Evolutionary conservation across 2,113 vertebrate genomes (phyloP).

Genomic region (Condylura cristata): DNA sequence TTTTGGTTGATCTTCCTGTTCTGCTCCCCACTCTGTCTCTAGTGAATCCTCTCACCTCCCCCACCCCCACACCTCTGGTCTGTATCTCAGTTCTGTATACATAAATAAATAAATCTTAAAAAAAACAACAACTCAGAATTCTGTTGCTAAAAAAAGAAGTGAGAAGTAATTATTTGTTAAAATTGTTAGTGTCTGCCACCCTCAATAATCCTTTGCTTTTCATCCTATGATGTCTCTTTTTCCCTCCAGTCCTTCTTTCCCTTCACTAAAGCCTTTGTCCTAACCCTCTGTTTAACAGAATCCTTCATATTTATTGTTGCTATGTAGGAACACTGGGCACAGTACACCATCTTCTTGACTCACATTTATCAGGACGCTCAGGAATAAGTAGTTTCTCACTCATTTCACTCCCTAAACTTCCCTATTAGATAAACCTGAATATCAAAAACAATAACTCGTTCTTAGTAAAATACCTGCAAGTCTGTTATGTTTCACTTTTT

Average conservation of each 20-base stretch:
- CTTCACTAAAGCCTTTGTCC: not conserved
- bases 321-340: not conserved
- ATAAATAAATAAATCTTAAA: too few species aligned
- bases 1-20: too few species aligned
- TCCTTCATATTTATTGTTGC: not conserved
- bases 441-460: not conserved
- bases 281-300: not conserved
- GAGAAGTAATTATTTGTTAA: not conserved
- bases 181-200: not conserved
- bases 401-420: not conserved
- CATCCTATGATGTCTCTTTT: not conserved
- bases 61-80: too few species aligned
- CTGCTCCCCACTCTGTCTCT: too few species aligned
- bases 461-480: not conserved
- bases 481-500: not conserved
- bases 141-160: not conserved
- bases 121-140: not conserved
- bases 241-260: not conserved
- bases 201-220: not conserved
- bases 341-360: not conserved
- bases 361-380: not conserved
- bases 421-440: not conserved
- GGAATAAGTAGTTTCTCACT: not conserved
- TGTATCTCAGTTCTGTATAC: too few species aligned
- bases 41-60: too few species aligned